A percentile compares a stretch with the other conserved stretches of the same genome.
Evolutionary conservation across 2,888 invertebrate species (phyloP).

Genomic region (Lithosia quadra): DNA sequence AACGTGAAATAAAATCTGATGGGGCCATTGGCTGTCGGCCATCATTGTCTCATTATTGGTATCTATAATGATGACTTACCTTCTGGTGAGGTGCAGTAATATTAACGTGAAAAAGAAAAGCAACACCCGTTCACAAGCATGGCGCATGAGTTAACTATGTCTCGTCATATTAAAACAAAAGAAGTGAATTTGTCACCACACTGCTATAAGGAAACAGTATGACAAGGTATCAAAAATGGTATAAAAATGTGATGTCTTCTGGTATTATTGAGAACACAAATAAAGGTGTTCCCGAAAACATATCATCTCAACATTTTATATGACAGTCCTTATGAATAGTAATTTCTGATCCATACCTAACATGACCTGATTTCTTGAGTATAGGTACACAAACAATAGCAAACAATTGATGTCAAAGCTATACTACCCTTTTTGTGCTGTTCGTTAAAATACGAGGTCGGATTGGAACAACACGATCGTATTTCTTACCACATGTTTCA

Average conservation of each 20-base stretch:
- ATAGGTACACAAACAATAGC: neutral
- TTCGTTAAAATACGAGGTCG: conserved; percentile 13
- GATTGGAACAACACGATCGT: conserved; percentile 18
- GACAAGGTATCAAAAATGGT: neutral
- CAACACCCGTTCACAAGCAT: neutral
- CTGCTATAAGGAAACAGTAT: neutral
- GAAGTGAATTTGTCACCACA: neutral
- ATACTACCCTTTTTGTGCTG: conserved; percentile 7
- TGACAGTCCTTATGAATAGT: neutral
- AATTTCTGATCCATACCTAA: neutral
- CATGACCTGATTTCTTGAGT: neutral
- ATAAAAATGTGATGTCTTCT: neutral
- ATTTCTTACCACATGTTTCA: conserved; percentile 34
- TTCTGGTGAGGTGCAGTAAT: too few species aligned
- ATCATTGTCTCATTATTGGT: too few species aligned
- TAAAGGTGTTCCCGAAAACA: neutral
- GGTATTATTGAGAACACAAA: neutral
- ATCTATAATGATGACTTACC: too few species aligned
- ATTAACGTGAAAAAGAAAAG: neutral
- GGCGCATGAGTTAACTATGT: neutral
- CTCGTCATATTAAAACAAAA: neutral
- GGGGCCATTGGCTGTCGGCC: too few species aligned
- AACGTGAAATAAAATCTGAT: too few species aligned
- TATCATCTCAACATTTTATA: neutral
- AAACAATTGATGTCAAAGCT: conserved; percentile 12